These are phyloP conservation scores for Nesoenas mayeri DNA, from an alignment of 2,113 vertebrate species.

Conservation along the genomic window DNA sequence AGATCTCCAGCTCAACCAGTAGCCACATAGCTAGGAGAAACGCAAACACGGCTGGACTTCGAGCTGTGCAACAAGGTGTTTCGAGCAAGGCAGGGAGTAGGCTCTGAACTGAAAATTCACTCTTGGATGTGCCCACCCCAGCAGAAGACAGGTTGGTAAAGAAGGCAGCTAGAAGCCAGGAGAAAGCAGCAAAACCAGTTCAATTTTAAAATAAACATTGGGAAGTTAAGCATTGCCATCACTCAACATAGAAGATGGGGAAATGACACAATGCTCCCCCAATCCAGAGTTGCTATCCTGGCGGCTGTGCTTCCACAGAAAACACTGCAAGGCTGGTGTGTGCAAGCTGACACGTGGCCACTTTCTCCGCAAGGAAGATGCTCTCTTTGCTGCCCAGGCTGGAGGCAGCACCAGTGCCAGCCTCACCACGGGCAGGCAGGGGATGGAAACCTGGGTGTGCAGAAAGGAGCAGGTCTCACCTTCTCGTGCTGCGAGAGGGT, in stretches of 20 bases:
- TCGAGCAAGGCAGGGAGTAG: not conserved
- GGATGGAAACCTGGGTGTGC: fast-evolving
- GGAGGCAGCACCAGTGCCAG: not conserved
- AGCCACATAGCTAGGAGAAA: not conserved
- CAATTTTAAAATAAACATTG: not conserved
- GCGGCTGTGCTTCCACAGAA: not conserved
- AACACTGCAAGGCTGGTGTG: fast-evolving
- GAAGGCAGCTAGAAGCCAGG: not conserved
- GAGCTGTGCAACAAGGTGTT: not conserved
- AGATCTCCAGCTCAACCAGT: not conserved
- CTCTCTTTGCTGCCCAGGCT: not conserved
- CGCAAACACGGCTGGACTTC: not conserved
- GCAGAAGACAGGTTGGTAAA: not conserved
- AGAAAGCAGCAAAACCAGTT: not conserved
- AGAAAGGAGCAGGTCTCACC: slow-evolving; percentile 62
- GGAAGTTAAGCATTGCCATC: not conserved
- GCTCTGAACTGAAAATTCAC: not conserved
- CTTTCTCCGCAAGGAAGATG: not conserved
- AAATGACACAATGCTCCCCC: not conserved
- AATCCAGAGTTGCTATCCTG: not conserved
- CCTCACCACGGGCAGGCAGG: not conserved
- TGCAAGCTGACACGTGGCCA: fast-evolving
- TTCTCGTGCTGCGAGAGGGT: slow-evolving; percentile 74
- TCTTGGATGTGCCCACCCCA: not conserved
- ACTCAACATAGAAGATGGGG: fast-evolving